Base-by-base conservation (phyloP, 2,113 vertebrate genomes). In the Lophura nycthemera region DNA sequence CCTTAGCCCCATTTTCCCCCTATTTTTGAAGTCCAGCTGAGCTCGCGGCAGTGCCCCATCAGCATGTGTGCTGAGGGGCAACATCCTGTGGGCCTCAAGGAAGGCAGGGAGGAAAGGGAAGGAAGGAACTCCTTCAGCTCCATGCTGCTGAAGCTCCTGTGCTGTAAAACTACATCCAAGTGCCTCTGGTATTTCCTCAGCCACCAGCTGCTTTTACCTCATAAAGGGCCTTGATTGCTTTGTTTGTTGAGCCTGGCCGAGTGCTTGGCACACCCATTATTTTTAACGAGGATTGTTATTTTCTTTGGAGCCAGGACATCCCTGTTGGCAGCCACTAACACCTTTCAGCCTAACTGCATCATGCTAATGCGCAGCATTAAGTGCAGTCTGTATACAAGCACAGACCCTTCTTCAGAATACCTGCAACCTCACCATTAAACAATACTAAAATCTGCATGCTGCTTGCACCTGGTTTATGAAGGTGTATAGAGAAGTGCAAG, bases 161-260 rank as follows among this genome's bases (percentile, higher is more conserved):
- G 76, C 34, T 0, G 0, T 75, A 92, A 94, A 95, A 73, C 79
- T 71, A 43, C 76, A 70, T 91, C 30, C 67, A 88, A 92, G 88
- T 43, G 86, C 86, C 2, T 6, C 86, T 79, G 89, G 92, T 87
- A 54, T 89, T 96, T 92, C 92, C 95, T 93, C 86, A 92, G 74
- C 74, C 86, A 86, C 83, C 92, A 96, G 95, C 89, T 96, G 94
- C 83, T 86, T 93, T 87, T 95, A 89, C 71, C 89, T 94, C 94
- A 95, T 93, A 92, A 95, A 96, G 63, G 36, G 48, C 5, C 81
- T 89, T 95, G 95, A 95, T 94, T 95, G 88, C 92, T 95, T 88
- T 95, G 92, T 94, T 92, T 29, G 0, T 13, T 6, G 66, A 90
- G 80, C 61, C 74, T 40, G 81, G 59, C 48, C 20, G 2, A 84